phyloP scores from a whole-genome alignment of 2,797 vertebrate genomes.

The Linurgus olivaceus region DNA sequence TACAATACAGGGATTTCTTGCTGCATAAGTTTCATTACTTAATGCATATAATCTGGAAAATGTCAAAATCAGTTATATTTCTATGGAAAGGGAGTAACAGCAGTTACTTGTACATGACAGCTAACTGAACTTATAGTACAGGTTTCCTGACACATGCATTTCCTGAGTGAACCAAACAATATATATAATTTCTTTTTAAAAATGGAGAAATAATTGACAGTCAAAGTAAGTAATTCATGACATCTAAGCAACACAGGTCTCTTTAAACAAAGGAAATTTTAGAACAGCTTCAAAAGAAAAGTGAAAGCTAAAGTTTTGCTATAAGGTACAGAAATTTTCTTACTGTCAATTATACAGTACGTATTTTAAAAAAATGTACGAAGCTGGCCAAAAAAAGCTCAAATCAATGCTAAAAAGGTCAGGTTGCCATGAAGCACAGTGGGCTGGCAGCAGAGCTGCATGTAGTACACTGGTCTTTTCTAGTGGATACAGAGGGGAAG shows the following conservation, averaged over 20 bases:
- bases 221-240: slow-evolving; percentile 69
- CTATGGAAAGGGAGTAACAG: slow-evolving; percentile 74
- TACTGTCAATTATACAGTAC: slow-evolving; percentile 61
- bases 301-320: slow-evolving; percentile 56
- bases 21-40: slow-evolving; percentile 70
- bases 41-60: slow-evolving; percentile 72
- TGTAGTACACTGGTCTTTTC: slow-evolving; percentile 22
- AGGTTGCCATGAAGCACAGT: slow-evolving; percentile 37
- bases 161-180: slow-evolving; percentile 81
- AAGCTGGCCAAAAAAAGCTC: slow-evolving; percentile 8
- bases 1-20: slow-evolving; percentile 73
- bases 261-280: slow-evolving; percentile 51
- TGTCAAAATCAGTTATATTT: slow-evolving; percentile 70
- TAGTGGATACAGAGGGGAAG: not conserved
- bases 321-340: slow-evolving; percentile 55
- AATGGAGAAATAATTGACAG: slow-evolving; percentile 71
- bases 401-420: slow-evolving; percentile 33
- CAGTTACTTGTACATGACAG: slow-evolving; percentile 74
- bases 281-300: slow-evolving; percentile 62
- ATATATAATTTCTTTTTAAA: slow-evolving; percentile 56
- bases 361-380: not conserved
- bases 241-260: slow-evolving; percentile 63
- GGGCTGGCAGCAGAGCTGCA: slow-evolving; percentile 59
- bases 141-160: slow-evolving; percentile 77
- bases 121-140: slow-evolving; percentile 74